Percentiles rank a stretch among this genome's conserved stretches.
Conservation (phyloP, 2,113 vertebrate species). For the Piprites chloris region DNA sequence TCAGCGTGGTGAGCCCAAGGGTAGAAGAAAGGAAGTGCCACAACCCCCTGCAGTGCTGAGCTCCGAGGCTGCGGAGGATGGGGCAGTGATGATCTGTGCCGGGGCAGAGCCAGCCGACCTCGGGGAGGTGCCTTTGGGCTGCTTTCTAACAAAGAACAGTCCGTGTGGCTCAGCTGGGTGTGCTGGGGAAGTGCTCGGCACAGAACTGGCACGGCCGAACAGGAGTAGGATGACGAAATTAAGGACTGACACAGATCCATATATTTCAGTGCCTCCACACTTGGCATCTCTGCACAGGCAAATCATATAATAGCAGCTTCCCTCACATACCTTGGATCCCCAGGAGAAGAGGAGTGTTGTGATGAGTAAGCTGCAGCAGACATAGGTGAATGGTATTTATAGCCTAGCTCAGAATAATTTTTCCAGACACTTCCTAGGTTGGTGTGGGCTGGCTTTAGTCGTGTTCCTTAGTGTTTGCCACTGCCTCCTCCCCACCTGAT, state of each 20-base stretch:
- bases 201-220: not conserved
- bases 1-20: not conserved
- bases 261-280: not conserved
- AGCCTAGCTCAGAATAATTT: not conserved
- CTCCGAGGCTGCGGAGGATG: not conserved
- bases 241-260: conserved; percentile 11
- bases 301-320: not conserved
- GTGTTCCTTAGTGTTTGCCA: not conserved
- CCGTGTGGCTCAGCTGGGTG: not conserved
- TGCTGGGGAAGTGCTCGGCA: not conserved
- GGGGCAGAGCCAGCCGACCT: not conserved
- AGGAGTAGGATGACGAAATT: conserved; percentile 15
- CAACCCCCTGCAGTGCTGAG: not conserved
- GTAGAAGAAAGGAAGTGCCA: not conserved
- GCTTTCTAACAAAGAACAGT: not conserved
- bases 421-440: not conserved
- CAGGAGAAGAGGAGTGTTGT: not conserved
- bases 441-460: not conserved
- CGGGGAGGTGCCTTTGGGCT: not conserved
- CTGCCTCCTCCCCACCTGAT: not conserved
- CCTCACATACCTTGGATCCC: not conserved
- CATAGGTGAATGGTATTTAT: not conserved
- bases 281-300: not conserved
- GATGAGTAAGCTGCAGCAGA: not conserved
- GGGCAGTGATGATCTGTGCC: not conserved